Base-by-base conservation (phyloP, 2,113 vertebrate genomes). In the Sinocyclocheilus rhinocerous region DNA sequence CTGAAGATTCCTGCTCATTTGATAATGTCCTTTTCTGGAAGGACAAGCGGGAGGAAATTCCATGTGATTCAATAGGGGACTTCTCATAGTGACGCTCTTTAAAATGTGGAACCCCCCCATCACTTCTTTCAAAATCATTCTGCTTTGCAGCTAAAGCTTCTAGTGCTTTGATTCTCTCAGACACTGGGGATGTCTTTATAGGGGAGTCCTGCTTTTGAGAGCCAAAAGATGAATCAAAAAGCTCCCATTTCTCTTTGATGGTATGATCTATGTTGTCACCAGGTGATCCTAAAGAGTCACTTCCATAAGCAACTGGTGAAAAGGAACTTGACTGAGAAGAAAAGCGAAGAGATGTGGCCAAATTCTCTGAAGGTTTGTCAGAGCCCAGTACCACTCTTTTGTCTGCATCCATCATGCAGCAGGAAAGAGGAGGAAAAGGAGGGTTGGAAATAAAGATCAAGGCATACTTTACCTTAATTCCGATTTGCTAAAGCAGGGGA, bases 101-200 rank as follows among this genome's bases (percentile, higher is more conserved):
- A 83, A 92, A 90, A 84, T 91, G 90, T 76, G 84, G 89, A 42
- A 87, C 91, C 73, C 85, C 88, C 18, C 91, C 89, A 55, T 95
- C 92, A 7, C 86, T 93, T 91, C 94, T 92, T 75, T 94, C 93
- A 0, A 92, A 86, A 48, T 95, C 93, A 83, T 90, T 93, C 76
- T 93, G 90, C 89, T 91, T 94, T 59, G 92, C 91, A 42, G 92
- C 91, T 16, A 92, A 89, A 67, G 93, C 94, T 87, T 95, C 94
- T n/a, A 93, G 45, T 16, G 94, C 95, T 90, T 95, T 95, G 86
- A 95, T 95, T 89, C 94, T 87, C 90, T 95, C 94, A 26, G 93
- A 95, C 76, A 95, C 94, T 6, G 95, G 95, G 6, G 94, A 95
- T 0, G 90, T 92, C 90, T 95, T 95, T 87, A 90, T 90, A 0